Conservation (phyloP, 2,888 invertebrate species). For the Melikaiella ostensackeni region DNA sequence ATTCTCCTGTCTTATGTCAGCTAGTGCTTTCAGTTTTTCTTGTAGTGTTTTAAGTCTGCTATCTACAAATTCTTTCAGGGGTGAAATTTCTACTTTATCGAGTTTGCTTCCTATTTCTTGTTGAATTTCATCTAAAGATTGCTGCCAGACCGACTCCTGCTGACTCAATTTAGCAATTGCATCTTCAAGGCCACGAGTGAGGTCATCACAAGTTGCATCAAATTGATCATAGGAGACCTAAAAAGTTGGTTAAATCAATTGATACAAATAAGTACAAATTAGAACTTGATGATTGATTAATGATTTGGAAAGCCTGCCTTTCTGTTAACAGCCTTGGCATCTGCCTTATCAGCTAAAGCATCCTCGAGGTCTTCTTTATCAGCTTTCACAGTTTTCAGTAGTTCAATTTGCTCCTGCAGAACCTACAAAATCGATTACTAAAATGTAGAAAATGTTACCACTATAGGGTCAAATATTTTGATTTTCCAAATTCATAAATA, state of each 20-base stretch:
- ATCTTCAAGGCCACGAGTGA: conserved; percentile 83
- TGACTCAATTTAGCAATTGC: conserved; percentile 81
- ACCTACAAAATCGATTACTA: conserved; percentile 73
- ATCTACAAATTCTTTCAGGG: conserved; percentile 83
- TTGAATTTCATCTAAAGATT: conserved; percentile 84
- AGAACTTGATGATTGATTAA: conserved; percentile 17
- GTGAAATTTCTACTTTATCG: conserved; percentile 83
- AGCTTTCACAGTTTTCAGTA: conserved; percentile 83
- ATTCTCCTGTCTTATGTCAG: conserved; percentile 80
- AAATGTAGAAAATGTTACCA: not conserved
- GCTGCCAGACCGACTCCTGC: conserved; percentile 83
- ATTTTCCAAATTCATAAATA: not conserved
- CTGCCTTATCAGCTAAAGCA: conserved; percentile 87
- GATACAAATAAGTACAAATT: no score
- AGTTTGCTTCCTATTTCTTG: conserved; percentile 83
- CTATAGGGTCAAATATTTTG: not conserved
- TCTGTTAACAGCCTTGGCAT: conserved; percentile 82
- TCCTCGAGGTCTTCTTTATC: conserved; percentile 86
- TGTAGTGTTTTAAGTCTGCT: conserved; percentile 81
- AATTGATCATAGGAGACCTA: conserved; percentile 79
- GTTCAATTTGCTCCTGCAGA: conserved; percentile 82
- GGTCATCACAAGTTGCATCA: conserved; percentile 83
- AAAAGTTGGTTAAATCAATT: no score
- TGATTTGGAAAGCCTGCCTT: conserved; percentile 78
- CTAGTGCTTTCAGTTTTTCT: conserved; percentile 81